Evolutionary conservation across 1,140 invertebrate species (phyloP).

Genomic region (Lamellibrachia luymesi): DNA sequence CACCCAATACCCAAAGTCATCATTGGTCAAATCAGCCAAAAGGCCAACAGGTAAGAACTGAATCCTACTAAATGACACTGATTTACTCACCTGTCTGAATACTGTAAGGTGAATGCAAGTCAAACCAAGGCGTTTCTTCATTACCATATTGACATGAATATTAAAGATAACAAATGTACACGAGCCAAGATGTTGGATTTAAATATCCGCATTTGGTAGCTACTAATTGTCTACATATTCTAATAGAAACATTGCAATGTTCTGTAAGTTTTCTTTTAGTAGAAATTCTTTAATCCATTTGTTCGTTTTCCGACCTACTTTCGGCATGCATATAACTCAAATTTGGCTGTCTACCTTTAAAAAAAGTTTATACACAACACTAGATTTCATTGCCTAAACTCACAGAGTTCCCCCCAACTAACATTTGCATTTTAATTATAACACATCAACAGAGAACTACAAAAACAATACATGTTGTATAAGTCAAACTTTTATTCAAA

Average conservation of each 20-base stretch:
- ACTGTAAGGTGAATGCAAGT: background rate
- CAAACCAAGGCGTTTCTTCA: background rate
- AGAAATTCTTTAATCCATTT: background rate
- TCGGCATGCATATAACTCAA: background rate
- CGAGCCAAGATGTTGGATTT: background rate
- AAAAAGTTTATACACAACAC: background rate
- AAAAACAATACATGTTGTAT: background rate
- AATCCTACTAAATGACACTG: background rate
- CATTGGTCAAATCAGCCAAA: background rate
- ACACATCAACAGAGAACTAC: background rate
- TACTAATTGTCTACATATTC: background rate
- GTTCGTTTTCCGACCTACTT: background rate
- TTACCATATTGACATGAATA: background rate
- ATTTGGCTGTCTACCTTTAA: background rate
- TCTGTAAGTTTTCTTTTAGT: background rate
- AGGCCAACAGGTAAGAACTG: background rate
- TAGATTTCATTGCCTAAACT: background rate
- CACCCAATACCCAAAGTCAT: background rate
- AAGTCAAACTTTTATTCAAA: slow-evolving; percentile 2
- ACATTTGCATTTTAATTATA: background rate
- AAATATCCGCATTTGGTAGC: background rate
- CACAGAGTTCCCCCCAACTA: background rate
- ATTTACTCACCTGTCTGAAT: background rate
- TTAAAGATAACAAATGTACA: background rate
- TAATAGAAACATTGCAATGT: background rate